Base-by-base conservation (phyloP, 2,113 vertebrate genomes). In the Scophthalmus maximus region DNA sequence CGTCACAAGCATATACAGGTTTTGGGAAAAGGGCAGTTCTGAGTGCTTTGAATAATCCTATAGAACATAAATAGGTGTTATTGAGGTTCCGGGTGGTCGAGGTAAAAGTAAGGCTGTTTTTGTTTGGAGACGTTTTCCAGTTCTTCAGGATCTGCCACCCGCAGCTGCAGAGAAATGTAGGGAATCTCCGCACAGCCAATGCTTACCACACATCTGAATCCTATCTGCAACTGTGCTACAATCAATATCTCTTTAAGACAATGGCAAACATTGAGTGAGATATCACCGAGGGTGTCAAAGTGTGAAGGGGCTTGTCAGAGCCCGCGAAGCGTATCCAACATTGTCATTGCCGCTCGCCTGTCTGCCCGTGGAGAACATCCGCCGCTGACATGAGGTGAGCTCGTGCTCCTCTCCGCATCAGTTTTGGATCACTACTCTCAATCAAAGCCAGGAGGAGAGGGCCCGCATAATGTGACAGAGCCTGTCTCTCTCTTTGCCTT, bases 341-440 rank as follows among this genome's bases (percentile, higher is more conserved):
- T 90, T 92, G 93, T 94, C 92, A 93, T 91, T 73, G 90, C 81
- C 34, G 75, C 84, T 86, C 56, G 84, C 83, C 86, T 82, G 88
- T 83, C 88, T 88, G 87, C 88, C 78, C 68, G 77, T 65, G 64
- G 86, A 87, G 91, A 91, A 88, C 88, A 88, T 81, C 80, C 74
- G 18, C 57, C 40, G 73, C n/a, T 88, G 91, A 91, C 84, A 83
- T 68, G 89, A 90, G 89, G 89, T 90, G 89, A 88, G 88, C 81
- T 44, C 64, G 60, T 25, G 86, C 85, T 87, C 88, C 88, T 88
- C 87, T 77, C 88, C 42, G 81, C 91, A 92, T 94, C 93, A 90
- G 93, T 94, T 93, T 88, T 93, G 94, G 93, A 93, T 94, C 94
- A 93, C 91, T 91, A 93, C 87, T 87, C 88, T 93, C 92, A 94